Evolutionary conservation across 2,888 invertebrate species (phyloP).

Genomic region (Cataglyphis livida): DNA sequence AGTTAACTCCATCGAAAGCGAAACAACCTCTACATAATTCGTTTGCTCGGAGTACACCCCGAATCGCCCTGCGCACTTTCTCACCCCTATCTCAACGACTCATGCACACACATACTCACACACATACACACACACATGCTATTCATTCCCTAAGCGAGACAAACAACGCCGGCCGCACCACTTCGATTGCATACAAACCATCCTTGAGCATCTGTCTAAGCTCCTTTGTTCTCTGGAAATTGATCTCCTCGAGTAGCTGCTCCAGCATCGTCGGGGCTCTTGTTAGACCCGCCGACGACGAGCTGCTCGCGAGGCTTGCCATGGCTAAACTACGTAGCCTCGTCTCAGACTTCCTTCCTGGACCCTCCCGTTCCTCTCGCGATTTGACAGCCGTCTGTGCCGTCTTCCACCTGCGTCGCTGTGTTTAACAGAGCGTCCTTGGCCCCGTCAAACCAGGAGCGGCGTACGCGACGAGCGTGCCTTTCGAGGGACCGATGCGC

Average conservation of each 20-base stretch:
- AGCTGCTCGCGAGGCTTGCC: constrained; percentile 82
- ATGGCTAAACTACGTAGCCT: constrained; percentile 65
- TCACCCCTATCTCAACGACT: constrained; percentile 1
- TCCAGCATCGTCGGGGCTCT: constrained; percentile 91
- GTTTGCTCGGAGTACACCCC: constrained; percentile 5
- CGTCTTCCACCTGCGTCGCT: constrained; percentile 52
- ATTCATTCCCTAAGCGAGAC: background rate
- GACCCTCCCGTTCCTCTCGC: constrained; percentile 36
- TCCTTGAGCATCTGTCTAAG: constrained; percentile 95
- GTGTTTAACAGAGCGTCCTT: constrained; percentile 31
- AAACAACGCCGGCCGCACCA: background rate
- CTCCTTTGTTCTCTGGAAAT: constrained; percentile 96
- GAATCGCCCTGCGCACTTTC: constrained; percentile 8
- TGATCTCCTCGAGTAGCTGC: constrained; percentile 95
- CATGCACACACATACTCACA: background rate
- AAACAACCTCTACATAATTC: constrained; percentile 3
- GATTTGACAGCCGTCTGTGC: constrained; percentile 2
- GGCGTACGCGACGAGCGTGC: constrained; percentile 31
- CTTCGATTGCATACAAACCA: constrained; percentile 85
- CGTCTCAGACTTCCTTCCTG: constrained; percentile 22
- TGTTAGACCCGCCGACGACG: constrained; percentile 81
- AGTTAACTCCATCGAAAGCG: constrained; percentile 15
- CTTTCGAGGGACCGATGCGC: constrained; percentile 33
- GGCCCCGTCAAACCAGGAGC: constrained; percentile 49
- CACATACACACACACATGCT: background rate